A percentile compares a stretch with the other conserved stretches of the same genome.
phyloP scores from a whole-genome alignment of 1,140 invertebrate species.

The Pogonus chalceus region DNA sequence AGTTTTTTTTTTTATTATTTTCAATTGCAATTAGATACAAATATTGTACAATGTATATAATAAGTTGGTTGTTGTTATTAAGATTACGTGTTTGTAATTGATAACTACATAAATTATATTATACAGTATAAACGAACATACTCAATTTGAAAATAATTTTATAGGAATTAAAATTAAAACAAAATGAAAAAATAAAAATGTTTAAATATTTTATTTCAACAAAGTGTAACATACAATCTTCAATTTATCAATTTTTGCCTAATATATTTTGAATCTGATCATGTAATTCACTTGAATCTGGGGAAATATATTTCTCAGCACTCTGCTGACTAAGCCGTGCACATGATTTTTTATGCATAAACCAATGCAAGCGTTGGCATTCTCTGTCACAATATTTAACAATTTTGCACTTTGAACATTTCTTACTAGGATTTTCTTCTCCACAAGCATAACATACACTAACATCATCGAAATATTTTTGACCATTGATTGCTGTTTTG shows the following conservation, averaged over 20 bases:
- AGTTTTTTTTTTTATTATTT: too few species aligned
- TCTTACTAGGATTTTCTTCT: constrained; percentile 78
- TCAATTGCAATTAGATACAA: too few species aligned
- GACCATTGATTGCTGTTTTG: constrained; percentile 80
- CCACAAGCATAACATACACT: constrained; percentile 79
- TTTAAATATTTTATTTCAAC: too few species aligned
- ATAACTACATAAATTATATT: too few species aligned
- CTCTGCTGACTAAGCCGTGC: constrained; percentile 40
- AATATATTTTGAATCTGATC: constrained; percentile 20
- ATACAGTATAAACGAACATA: too few species aligned
- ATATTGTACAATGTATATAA: too few species aligned
- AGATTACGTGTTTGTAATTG: too few species aligned
- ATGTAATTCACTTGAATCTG: constrained; percentile 20
- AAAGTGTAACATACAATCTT: too few species aligned
- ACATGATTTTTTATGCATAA: constrained; percentile 86
- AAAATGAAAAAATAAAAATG: too few species aligned
- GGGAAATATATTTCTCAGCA: constrained; percentile 3
- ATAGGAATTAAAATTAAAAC: too few species aligned
- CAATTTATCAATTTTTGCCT: constrained; percentile 7
- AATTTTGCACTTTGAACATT: constrained; percentile 91
- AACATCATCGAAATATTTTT: constrained; percentile 63
- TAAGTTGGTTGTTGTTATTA: too few species aligned
- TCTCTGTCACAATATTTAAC: constrained; percentile 88
- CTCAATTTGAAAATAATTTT: too few species aligned
- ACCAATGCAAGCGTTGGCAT: constrained; percentile 94